Base-by-base conservation (phyloP, 1,140 invertebrate genomes). In the Drosophila nannoptera region DNA sequence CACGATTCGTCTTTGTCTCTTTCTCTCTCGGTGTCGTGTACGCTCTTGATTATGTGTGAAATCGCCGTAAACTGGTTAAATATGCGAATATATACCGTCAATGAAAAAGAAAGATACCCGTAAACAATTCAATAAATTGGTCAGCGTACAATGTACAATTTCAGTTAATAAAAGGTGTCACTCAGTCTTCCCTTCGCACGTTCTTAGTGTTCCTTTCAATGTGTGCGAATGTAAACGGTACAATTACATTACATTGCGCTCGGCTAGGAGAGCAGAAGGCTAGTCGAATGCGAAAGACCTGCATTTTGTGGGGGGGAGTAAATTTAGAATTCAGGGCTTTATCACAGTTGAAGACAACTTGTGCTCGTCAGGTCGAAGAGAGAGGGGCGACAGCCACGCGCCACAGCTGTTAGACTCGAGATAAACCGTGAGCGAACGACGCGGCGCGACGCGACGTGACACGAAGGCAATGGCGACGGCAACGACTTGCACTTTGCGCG, bases 1-100 rank as follows among this genome's bases (percentile, higher is more conserved):
- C 12, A 40, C 58, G 33, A n/a, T 12, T 33, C 43, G 2, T 22
- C 22, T 22, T 3, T 22, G 1, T 22, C 22, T 22, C 3, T 22
- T 3, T 22, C 22, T 22, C 22, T 22, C 22, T 22, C 22, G 22
- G 22, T 22, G 22, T 6, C 43, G 29, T 38, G 7, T 42, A 12
- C 35, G 52, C 64, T 73, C 73, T 84, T 84, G 69, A 84, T 69
- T 69, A 48, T 43, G 53, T 70, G 78, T 59, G 42, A 83, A 84
- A 38, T 75, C 73, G 56, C 55, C 49, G 31, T 3, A 14, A 86
- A 69, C 80, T 73, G 81, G 81, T 78, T 83, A 29, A 42, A 7
- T 50, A 70, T 68, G 73, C 73, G 29, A 49, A 84, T 72, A 2
- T 22, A 65, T 42, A 49, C 8, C 43, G 42, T 48, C 48, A 50